Evolutionary conservation across 2,888 invertebrate genomes (phyloP), one percentile per base, ranked within the genome.

Genomic region (Watsonalla binaria): DNA sequence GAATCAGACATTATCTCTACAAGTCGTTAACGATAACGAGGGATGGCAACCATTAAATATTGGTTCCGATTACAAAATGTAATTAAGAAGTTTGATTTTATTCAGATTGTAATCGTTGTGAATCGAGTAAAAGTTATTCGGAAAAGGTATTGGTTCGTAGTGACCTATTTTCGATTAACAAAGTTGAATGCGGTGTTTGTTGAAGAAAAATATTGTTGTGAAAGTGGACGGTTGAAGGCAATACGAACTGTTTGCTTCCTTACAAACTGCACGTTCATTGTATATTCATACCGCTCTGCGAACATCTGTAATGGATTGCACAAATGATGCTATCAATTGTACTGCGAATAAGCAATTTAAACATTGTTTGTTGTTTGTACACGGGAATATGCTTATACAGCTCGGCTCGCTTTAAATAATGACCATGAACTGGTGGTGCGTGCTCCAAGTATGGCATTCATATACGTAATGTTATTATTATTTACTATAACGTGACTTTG

Each of bases 121-220:
- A 15, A 37, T 49, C 37, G 37, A 14, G 37, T 35, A 49, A 14
- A 48, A 37, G 37, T 35, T 37, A 37, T 11, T 8, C 42, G 49
- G 37, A 35, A 35, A 14, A 37, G 37, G 37, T 49, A 14, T 49
- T 37, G 49, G 37, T 14, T 39, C 49, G 39, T 15, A 13, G 49
- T 49, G 49, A 49, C 49, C 49, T 37, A 49, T 49, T 49, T 49
- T 49, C 49, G 15, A 49, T 49, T 34, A 13, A 49, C 37, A 35
- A 15, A 49, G 14, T 49, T 35, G 37, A 49, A 37, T 49, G 37
- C 49, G 9, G 37, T 49, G 39, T 49, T 49, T 49, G 49, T 37
- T 5, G 14, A 37, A 49, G 49, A 15, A 49, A 39, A 39, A 49
- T 49, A 49, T 49, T 15, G 48, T 14, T 35, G 42, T 42, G 47